These are phyloP conservation scores for Chelmon rostratus DNA, from an alignment of 2,797 vertebrate species.

Conservation along the genomic window DNA sequence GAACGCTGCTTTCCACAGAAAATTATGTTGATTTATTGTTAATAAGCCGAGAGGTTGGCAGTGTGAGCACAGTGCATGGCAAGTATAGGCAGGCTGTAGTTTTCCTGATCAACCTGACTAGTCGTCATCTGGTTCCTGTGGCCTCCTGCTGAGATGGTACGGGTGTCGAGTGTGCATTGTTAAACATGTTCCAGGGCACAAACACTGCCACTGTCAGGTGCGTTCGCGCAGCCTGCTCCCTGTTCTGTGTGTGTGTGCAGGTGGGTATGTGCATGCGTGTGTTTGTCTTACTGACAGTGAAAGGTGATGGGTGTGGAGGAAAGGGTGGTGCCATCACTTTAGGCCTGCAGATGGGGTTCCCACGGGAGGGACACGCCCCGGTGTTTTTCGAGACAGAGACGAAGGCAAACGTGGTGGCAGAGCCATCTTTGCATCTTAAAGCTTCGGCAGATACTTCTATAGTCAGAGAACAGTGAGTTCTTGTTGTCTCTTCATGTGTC, in stretches of 20 bases:
- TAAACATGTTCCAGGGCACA: slow-evolving; percentile 82
- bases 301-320: slow-evolving; percentile 71
- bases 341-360: slow-evolving; percentile 78
- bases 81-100: slow-evolving; percentile 66
- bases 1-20: slow-evolving; percentile 69
- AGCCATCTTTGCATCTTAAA: slow-evolving; percentile 67
- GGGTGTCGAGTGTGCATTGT: slow-evolving; percentile 76
- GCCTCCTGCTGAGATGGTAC: slow-evolving; percentile 78
- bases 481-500: slow-evolving; percentile 58
- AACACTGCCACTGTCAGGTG: slow-evolving; percentile 72
- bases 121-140: slow-evolving; percentile 82
- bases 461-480: slow-evolving; percentile 49
- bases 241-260: slow-evolving; percentile 34
- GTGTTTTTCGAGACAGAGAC: slow-evolving; percentile 71
- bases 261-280: slow-evolving; percentile 31
- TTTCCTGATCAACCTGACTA: slow-evolving; percentile 78
- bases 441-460: slow-evolving; percentile 54
- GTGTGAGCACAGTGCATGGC: slow-evolving; percentile 42
- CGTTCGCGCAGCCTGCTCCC: slow-evolving; percentile 59
- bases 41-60: slow-evolving; percentile 75
- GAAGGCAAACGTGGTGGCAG: slow-evolving; percentile 66
- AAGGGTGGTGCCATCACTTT: slow-evolving; percentile 79
- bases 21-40: slow-evolving; percentile 79
- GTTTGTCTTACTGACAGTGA: slow-evolving; percentile 66
- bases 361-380: slow-evolving; percentile 84